Evolutionary conservation across 2,113 vertebrate species (phyloP).

Genomic region (Petrocephalus zakoni): DNA sequence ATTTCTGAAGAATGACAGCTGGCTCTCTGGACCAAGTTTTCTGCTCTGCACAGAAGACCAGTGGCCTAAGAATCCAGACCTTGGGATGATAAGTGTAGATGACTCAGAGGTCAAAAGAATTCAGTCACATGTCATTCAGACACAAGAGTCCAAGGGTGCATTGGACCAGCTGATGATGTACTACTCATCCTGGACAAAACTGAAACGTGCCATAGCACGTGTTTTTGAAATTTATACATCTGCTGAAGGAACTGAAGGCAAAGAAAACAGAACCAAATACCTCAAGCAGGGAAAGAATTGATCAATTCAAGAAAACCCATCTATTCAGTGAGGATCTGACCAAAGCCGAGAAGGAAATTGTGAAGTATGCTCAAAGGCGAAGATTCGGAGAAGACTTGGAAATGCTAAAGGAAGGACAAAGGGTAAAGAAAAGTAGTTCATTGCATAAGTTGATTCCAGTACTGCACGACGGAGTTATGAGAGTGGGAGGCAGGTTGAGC

Average conservation of each 20-base stretch:
- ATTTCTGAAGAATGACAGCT: slow-evolving; percentile 21
- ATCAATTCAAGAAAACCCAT: neutral
- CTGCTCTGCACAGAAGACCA: slow-evolving; percentile 5
- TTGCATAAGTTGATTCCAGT: neutral
- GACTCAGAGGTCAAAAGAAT: slow-evolving; percentile 25
- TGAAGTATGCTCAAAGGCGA: neutral
- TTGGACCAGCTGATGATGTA: slow-evolving; percentile 16
- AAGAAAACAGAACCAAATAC: too few relatives aligned
- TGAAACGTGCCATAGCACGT: neutral
- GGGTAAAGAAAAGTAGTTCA: neutral
- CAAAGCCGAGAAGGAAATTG: neutral
- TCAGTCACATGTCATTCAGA: neutral
- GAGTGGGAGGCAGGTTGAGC: neutral
- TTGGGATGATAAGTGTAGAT: slow-evolving; percentile 12
- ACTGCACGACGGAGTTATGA: neutral
- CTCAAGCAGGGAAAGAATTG: neutral
- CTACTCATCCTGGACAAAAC: slow-evolving; percentile 18
- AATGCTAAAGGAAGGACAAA: neutral
- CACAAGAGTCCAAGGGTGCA: slow-evolving; percentile 10
- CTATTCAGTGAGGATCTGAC: neutral
- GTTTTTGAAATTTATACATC: neutral
- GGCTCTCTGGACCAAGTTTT: slow-evolving; percentile 21
- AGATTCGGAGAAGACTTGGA: neutral
- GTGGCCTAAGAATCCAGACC: slow-evolving; percentile 26
- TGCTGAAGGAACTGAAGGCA: neutral